These are phyloP conservation scores for Luperina testacea DNA, from an alignment of 2,888 invertebrate genomes.

Conservation along the genomic window DNA sequence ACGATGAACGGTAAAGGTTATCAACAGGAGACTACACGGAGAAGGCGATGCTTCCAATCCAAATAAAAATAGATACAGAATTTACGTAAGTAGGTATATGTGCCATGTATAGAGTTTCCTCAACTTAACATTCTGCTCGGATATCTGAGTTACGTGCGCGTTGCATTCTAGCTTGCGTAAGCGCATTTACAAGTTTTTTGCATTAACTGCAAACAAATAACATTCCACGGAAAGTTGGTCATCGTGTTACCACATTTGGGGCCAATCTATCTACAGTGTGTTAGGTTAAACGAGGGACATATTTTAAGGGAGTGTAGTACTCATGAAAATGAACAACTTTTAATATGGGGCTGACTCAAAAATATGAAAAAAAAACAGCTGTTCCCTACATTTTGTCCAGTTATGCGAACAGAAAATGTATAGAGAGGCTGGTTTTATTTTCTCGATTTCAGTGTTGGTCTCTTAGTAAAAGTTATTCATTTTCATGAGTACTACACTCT, in stretches of 20 bases:
- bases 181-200: slow-evolving; percentile 60
- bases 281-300: too few relatives aligned
- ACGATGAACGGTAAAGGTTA: background rate
- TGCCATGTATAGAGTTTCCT: slow-evolving; percentile 33
- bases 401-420: too few relatives aligned
- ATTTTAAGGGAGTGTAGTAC: too few relatives aligned
- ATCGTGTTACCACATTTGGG: slow-evolving; percentile 28
- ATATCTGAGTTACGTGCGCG: slow-evolving; percentile 32
- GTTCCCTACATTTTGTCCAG: too few relatives aligned
- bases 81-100: slow-evolving; percentile 16
- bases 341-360: too few relatives aligned
- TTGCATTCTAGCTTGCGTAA: slow-evolving; percentile 58
- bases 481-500: too few relatives aligned
- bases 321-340: too few relatives aligned
- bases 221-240: slow-evolving; percentile 52
- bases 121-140: slow-evolving; percentile 50
- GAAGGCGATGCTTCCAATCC: background rate
- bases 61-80: slow-evolving; percentile 11
- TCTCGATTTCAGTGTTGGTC: too few relatives aligned
- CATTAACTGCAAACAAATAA: slow-evolving; percentile 52
- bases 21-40: background rate
- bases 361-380: too few relatives aligned
- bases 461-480: too few relatives aligned
- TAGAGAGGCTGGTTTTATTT: too few relatives aligned
- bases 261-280: background rate